A percentile compares a stretch with the other conserved stretches of the same genome.
phyloP scores from a whole-genome alignment of 2,797 vertebrate species.

The Anguilla megastoma region DNA sequence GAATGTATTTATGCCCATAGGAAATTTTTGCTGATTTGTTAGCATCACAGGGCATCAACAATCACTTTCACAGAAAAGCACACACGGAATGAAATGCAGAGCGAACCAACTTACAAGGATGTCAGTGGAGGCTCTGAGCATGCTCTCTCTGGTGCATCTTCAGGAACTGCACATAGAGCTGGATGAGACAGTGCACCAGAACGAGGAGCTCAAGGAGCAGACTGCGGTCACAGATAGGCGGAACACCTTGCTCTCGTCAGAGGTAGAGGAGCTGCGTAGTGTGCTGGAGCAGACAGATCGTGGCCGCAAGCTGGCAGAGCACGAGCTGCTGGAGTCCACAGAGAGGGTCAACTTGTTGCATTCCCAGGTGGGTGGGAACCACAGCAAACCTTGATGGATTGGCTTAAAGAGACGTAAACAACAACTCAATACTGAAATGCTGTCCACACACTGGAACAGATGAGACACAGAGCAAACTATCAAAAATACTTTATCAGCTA shows the following conservation, averaged over 20 bases:
- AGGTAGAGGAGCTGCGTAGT: slow-evolving; percentile 85
- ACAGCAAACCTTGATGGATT: not conserved
- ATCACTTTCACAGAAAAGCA: not conserved
- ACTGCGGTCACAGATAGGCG: slow-evolving; percentile 80
- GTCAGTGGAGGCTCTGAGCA: not conserved
- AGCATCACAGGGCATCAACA: not conserved
- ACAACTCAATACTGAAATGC: not conserved
- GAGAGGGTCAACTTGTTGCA: slow-evolving; percentile 89
- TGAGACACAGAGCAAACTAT: too few species aligned
- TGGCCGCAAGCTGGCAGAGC: slow-evolving; percentile 84
- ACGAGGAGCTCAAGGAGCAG: slow-evolving; percentile 86
- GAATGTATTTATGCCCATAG: too few species aligned
- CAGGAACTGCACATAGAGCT: slow-evolving; percentile 86
- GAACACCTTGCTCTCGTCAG: slow-evolving; percentile 78
- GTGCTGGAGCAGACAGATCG: slow-evolving; percentile 86
- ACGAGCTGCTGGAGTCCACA: slow-evolving; percentile 83
- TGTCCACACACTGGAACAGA: too few species aligned
- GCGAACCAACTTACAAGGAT: not conserved
- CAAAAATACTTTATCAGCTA: too few species aligned
- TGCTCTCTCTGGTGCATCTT: not conserved
- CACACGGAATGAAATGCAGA: not conserved
- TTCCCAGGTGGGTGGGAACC: slow-evolving; percentile 75
- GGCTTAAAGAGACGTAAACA: not conserved
- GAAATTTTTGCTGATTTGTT: too few species aligned
- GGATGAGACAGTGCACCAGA: slow-evolving; percentile 80